Evolutionary conservation across 2,113 vertebrate genomes (phyloP).

Genomic region (Corapipo altera): DNA sequence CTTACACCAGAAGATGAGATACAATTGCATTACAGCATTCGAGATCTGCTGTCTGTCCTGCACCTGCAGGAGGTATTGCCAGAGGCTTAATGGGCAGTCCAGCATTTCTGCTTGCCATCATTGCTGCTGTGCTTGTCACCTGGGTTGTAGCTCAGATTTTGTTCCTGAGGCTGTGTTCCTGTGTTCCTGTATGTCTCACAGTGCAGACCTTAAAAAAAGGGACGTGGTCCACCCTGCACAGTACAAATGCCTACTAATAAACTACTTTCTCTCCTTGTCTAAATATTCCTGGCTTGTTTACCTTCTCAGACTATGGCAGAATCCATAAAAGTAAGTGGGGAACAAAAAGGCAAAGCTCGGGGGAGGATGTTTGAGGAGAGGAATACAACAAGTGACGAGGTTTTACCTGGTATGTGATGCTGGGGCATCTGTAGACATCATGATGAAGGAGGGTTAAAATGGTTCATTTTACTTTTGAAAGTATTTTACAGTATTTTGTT

Average conservation of each 20-base stretch:
- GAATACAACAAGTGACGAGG: background rate
- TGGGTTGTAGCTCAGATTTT: background rate
- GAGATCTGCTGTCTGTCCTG: background rate
- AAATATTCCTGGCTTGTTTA: background rate
- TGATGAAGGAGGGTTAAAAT: background rate
- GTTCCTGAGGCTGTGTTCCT: background rate
- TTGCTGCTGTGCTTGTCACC: background rate
- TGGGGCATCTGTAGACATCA: background rate
- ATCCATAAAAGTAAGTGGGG: background rate
- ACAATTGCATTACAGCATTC: background rate
- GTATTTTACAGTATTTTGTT: background rate
- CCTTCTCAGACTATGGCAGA: background rate
- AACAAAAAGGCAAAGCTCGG: background rate
- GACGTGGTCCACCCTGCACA: rapidly evolving
- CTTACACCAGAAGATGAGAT: background rate
- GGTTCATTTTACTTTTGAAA: background rate
- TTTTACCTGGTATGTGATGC: background rate
- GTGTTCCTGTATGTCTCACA: background rate
- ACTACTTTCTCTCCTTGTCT: background rate
- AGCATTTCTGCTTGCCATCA: background rate
- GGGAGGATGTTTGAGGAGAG: background rate
- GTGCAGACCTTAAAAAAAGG: background rate
- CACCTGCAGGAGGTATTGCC: background rate
- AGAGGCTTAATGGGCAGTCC: background rate
- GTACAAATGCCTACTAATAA: background rate